A percentile compares a stretch with the other conserved stretches of the same genome.
These are phyloP conservation scores for Busseola fusca DNA, from an alignment of 2,888 invertebrate species.

Conservation along the genomic window DNA sequence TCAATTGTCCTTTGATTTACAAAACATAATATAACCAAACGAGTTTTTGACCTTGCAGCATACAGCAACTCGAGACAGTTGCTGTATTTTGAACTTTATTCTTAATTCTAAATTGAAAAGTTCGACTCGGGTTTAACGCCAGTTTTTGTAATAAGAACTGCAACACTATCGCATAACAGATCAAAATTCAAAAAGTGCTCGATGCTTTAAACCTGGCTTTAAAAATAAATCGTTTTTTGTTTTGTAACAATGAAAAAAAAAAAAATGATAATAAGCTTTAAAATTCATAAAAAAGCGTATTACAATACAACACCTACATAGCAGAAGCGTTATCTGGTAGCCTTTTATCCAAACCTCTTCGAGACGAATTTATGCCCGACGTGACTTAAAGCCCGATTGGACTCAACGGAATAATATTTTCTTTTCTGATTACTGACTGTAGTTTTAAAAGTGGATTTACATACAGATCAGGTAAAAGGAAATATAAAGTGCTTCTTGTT, in stretches of 20 bases:
- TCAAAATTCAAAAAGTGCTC: neutral
- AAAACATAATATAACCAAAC: too few species aligned
- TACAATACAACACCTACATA: slow-evolving; percentile 20
- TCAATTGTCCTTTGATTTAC: too few species aligned
- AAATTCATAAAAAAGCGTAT: slow-evolving; percentile 12
- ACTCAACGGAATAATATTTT: slow-evolving; percentile 50
- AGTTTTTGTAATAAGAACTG: too few species aligned
- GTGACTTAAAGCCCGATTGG: slow-evolving; percentile 35
- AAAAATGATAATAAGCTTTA: slow-evolving; percentile 9
- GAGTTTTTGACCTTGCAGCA: too few species aligned
- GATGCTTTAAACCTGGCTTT: neutral
- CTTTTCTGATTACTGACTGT: slow-evolving; percentile 37
- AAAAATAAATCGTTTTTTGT: neutral
- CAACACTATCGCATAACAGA: too few species aligned
- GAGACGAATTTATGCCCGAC: slow-evolving; percentile 25
- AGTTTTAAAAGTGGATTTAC: slow-evolving; percentile 49
- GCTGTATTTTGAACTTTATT: neutral
- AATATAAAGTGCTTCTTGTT: slow-evolving; percentile 31
- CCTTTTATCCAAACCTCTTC: slow-evolving; percentile 29
- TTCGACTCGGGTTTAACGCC: neutral
- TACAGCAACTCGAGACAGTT: too few species aligned
- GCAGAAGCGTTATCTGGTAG: slow-evolving; percentile 18
- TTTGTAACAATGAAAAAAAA: too few species aligned
- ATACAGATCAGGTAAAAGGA: slow-evolving; percentile 32
- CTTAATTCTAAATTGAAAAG: neutral